These are phyloP conservation scores for Electrophaes corylata DNA, from an alignment of 2,888 invertebrate genomes.

Conservation along the genomic window DNA sequence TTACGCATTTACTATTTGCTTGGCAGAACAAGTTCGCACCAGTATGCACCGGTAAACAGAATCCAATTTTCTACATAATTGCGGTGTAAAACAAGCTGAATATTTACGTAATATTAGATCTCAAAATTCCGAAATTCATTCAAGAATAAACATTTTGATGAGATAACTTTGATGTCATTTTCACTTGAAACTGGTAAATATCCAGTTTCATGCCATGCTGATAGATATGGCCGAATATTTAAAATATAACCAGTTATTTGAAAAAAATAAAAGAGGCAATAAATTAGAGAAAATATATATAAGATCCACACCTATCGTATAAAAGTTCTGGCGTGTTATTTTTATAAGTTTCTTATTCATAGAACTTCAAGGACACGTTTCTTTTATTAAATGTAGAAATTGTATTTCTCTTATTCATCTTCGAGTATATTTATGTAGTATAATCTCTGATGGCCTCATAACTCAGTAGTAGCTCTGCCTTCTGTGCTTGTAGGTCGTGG, in stretches of 20 bases:
- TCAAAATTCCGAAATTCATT: constrained; percentile 13
- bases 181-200: constrained; percentile 18
- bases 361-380: neutral
- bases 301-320: neutral
- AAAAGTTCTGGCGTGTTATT: neutral
- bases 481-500: too few relatives aligned
- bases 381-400: too few relatives aligned
- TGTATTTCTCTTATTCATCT: too few relatives aligned
- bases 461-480: too few relatives aligned
- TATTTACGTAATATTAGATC: constrained; percentile 20
- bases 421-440: too few relatives aligned
- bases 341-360: constrained; percentile 4
- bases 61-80: constrained; percentile 9
- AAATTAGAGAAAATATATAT: constrained; percentile 1
- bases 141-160: constrained; percentile 9
- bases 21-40: neutral
- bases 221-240: neutral
- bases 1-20: too few relatives aligned
- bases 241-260: neutral
- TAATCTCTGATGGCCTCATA: too few relatives aligned
- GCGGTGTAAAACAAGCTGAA: neutral
- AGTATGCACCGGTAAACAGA: neutral
- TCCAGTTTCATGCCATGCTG: constrained; percentile 5
- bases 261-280: neutral
- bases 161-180: constrained; percentile 21